Percentiles rank a stretch among this genome's conserved stretches.
Conservation (phyloP, 2,888 invertebrate genomes). For the Stictocephala bisonia region DNA sequence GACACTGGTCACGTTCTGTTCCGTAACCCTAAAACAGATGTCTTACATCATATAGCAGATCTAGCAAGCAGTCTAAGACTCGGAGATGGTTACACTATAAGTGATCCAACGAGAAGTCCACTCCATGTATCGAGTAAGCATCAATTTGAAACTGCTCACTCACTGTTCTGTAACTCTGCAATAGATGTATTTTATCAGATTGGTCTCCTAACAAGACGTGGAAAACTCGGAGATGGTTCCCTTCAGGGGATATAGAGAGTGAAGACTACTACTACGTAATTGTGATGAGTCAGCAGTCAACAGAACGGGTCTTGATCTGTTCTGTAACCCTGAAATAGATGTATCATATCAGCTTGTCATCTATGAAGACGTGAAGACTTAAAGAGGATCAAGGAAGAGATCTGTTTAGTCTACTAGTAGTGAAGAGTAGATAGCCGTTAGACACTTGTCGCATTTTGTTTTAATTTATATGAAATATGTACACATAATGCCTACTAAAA, state of each 20-base stretch:
- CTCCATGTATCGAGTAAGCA: slow-evolving; percentile 76
- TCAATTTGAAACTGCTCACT: slow-evolving; percentile 71
- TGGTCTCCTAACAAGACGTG: slow-evolving; percentile 83
- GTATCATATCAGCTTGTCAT: too few species aligned
- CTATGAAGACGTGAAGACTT: too few species aligned
- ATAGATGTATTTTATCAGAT: slow-evolving; percentile 94
- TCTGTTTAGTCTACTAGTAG: too few species aligned
- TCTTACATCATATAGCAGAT: too few species aligned
- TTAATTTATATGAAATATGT: too few species aligned
- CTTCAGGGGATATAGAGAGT: slow-evolving; percentile 76
- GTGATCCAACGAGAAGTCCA: slow-evolving; percentile 78
- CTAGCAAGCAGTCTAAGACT: slow-evolving; percentile 81
- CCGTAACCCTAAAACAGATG: slow-evolving; percentile 73
- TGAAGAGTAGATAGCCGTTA: too few species aligned
- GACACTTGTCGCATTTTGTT: too few species aligned
- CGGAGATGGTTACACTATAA: slow-evolving; percentile 86
- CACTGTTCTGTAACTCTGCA: slow-evolving; percentile 75
- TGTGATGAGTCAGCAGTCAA: slow-evolving; percentile 74
- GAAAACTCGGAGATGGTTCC: slow-evolving; percentile 84
- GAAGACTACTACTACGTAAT: slow-evolving; percentile 84
- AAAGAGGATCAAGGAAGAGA: too few species aligned
- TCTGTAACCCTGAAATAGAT: too few species aligned
- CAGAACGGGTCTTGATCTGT: too few species aligned
- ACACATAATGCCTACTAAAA: too few species aligned
- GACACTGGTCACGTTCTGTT: slow-evolving; percentile 75